A percentile compares a stretch with the other conserved stretches of the same genome.
phyloP scores from a whole-genome alignment of 2,888 invertebrate species.

The Synanthedon myopaeformis region DNA sequence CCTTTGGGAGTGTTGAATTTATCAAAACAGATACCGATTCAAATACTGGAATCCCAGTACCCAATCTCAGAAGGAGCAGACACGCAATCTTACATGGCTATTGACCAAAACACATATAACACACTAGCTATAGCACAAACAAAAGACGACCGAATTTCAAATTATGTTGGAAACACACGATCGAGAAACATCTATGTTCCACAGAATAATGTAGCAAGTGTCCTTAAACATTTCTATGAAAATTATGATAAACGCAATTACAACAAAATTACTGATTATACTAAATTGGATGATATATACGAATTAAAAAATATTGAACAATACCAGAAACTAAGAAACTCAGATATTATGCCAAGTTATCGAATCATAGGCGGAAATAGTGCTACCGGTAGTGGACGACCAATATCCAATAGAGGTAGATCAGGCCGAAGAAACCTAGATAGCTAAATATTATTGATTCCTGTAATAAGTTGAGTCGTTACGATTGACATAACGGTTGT shows the following conservation, averaged over 20 bases:
- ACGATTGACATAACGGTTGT: too few relatives aligned
- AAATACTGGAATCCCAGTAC: not conserved
- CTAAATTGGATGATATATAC: too few relatives aligned
- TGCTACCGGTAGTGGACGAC: conserved; percentile 46
- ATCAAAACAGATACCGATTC: not conserved
- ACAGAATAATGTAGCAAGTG: not conserved
- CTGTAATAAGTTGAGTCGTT: too few relatives aligned
- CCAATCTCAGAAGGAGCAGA: not conserved
- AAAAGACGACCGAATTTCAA: not conserved
- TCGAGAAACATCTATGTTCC: not conserved
- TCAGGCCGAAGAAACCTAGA: conserved; percentile 13
- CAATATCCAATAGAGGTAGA: conserved; percentile 39
- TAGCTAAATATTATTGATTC: too few relatives aligned
- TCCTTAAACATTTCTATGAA: not conserved
- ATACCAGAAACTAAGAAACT: not conserved
- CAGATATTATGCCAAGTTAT: conserved; percentile 10
- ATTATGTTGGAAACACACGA: not conserved
- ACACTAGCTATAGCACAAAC: not conserved
- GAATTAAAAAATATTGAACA: not conserved
- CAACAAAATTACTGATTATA: too few relatives aligned
- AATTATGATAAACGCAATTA: too few relatives aligned
- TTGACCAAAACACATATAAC: too few relatives aligned
- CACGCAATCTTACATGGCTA: not conserved
- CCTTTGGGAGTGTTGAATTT: conserved; percentile 24
- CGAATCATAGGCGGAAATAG: conserved; percentile 49